These are phyloP conservation scores for Leucoraja erinaceus DNA, from an alignment of 2,113 vertebrate species.

Conservation along the genomic window DNA sequence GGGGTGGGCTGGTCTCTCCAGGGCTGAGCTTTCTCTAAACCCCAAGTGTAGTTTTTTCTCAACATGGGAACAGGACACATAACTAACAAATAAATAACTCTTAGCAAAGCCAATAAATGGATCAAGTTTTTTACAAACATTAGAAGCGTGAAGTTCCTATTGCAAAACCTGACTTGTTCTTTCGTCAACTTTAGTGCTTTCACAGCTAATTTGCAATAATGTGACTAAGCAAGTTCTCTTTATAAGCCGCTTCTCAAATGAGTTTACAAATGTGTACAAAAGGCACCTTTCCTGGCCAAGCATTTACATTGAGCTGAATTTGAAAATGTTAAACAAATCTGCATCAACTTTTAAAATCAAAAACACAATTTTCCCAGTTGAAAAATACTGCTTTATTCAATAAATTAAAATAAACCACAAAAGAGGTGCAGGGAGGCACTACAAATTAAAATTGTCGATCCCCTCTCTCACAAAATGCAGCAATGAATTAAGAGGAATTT, in stretches of 20 bases:
- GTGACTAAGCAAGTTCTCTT: not conserved
- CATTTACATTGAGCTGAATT: not conserved
- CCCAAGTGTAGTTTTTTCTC: not conserved
- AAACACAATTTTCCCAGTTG: not conserved
- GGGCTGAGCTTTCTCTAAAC: not conserved
- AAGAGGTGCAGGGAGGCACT: not conserved
- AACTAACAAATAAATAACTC: not conserved
- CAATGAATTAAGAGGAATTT: not conserved
- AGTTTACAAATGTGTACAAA: not conserved
- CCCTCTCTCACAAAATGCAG: not conserved
- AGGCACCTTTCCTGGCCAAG: not conserved
- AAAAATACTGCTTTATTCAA: not conserved
- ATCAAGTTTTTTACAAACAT: not conserved
- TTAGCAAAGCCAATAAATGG: not conserved
- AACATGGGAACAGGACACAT: not conserved
- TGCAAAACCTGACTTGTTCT: not conserved
- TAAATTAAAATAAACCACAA: not conserved
- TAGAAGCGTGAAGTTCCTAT: not conserved
- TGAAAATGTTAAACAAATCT: not conserved
- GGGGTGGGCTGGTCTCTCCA: slow-evolving; percentile 58
- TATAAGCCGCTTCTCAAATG: not conserved
- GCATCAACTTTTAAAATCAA: not conserved
- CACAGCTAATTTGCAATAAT: not conserved
- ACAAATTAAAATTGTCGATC: not conserved
- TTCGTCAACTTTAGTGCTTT: not conserved